Base-by-base conservation (phyloP, 2,113 vertebrate species). In the Macroglossus sobrinus region DNA sequence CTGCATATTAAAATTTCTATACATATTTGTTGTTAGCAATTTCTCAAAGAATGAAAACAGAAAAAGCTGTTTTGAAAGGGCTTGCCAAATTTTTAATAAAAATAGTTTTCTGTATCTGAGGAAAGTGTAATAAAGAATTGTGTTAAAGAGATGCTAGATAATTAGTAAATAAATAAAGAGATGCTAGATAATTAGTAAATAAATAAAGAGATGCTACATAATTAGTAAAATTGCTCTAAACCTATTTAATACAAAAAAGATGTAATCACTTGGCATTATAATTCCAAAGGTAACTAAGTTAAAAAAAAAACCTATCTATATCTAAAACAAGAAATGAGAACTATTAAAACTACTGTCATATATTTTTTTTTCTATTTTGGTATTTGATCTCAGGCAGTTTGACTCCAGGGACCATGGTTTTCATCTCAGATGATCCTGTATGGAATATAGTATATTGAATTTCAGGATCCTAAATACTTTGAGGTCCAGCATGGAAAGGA, bases 41-140 rank as follows among this genome's bases (percentile, higher is more conserved):
- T 81, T 96, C 68, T 94, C 30, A 93, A 85, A 82, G 57, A 94
- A 84, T 87, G 53, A 92, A 95, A 94, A 66, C 61, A 95, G 59
- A 97, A 93, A 95, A 69, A 74, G 40, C 19, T 90, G 53, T 82
- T 97, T 96, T 94, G 93, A 91, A 93, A 96, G 68, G 45, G 33
- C 66, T 89, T 95, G 93, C 85, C 95, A 97, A 95, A 84, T 78
- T 79, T 91, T 94, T 86, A 57, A 43, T 91, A 91, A 96, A 97
- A 97, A 95, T 94, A 94, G 57, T 84, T 88, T 93, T 89, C 68
- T 33, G 14, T 86, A 59, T 93, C 96, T 96, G 92, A 84, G 75
- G 33, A 76, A 96, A 93, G 80, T 90, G 4, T 84, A 84, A 90
- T 93, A 76, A 94, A 94, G 33, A 75, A 10, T 69, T 94, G 30